These are phyloP conservation scores for Doryteuthis pealeii DNA, from an alignment of 1,140 invertebrate species.

Conservation along the genomic window DNA sequence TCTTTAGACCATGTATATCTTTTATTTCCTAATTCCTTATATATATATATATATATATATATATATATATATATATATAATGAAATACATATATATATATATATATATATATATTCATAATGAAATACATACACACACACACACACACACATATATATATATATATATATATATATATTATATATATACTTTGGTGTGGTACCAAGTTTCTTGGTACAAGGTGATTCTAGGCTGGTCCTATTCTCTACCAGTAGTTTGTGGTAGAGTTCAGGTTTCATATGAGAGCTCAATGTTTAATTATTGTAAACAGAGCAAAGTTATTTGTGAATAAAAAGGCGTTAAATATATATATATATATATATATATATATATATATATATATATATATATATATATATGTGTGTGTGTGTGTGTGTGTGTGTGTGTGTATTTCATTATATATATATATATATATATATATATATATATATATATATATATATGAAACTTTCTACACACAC, in stretches of 20 bases:
- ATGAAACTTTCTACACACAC: neutral
- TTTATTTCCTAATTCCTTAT: no score
- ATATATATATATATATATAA: no score
- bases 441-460: slow-evolving; percentile 10
- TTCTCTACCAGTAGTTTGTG: no score
- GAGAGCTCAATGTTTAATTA: no score
- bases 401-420: neutral
- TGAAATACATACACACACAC: neutral
- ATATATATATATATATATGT: neutral
- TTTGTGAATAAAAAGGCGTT: no score
- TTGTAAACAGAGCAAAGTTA: no score
- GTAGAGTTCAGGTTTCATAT: no score
- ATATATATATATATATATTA: neutral
- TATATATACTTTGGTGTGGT: neutral
- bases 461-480: neutral
- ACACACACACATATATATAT: neutral
- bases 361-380: neutral
- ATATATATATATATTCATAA: neutral
- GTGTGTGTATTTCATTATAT: neutral
- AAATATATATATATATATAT: neutral
- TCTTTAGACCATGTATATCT: no score
- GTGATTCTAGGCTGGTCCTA: no score
- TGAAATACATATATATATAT: neutral
- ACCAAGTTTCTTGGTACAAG: no score
- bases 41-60: no score